Percentiles rank a stretch among this genome's conserved stretches.
These are phyloP conservation scores for Phasianus colchicus DNA, from an alignment of 2,113 vertebrate species.

Conservation along the genomic window DNA sequence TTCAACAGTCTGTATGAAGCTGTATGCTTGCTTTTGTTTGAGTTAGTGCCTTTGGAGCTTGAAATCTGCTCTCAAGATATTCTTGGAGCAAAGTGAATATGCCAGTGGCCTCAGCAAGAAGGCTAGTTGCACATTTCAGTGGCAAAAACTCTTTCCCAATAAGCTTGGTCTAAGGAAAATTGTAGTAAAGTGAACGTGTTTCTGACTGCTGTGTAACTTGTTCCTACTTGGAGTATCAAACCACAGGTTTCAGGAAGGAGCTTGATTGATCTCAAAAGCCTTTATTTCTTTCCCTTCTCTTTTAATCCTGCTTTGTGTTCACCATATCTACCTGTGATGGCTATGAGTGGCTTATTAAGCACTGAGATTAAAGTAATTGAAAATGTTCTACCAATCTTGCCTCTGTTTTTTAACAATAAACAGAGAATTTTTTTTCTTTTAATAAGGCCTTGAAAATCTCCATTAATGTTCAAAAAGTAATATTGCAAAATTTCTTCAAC, in stretches of 20 bases:
- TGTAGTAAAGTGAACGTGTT: fast-evolving
- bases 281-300: background rate
- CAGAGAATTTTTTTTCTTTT: background rate
- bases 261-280: background rate
- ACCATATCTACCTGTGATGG: background rate
- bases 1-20: background rate
- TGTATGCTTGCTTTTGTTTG: background rate
- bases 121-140: background rate
- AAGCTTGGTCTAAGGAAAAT: background rate
- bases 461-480: background rate
- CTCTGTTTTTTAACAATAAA: background rate
- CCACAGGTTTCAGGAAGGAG: background rate
- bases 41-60: background rate
- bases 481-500: background rate
- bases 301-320: background rate
- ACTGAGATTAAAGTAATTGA: background rate
- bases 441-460: background rate
- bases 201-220: background rate
- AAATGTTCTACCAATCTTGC: background rate
- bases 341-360: background rate
- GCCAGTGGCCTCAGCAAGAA: background rate
- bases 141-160: background rate
- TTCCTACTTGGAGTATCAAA: background rate
- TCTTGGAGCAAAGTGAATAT: background rate
- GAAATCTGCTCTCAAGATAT: background rate